Evolutionary conservation across 1,140 invertebrate species (phyloP).

Genomic region (Macrocentrus cingulum): DNA sequence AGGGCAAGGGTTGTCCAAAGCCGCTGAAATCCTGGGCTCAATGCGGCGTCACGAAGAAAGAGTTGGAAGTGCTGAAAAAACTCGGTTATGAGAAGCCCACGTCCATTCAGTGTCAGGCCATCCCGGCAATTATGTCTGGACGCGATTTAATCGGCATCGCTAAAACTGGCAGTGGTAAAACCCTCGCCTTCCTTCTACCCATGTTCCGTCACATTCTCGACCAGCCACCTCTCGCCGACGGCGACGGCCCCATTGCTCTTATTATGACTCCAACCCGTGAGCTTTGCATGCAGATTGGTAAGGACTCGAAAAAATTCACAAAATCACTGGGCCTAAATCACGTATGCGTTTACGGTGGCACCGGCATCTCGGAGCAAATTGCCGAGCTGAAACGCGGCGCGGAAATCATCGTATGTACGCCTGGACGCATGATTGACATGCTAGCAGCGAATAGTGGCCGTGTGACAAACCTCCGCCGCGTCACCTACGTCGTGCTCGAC

Average conservation of each 20-base stretch:
- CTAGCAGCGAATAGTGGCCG: slow-evolving; percentile 95
- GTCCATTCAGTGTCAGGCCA: slow-evolving; percentile 97
- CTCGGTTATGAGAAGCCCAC: slow-evolving; percentile 95
- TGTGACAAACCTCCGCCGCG: slow-evolving; percentile 93
- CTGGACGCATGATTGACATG: slow-evolving; percentile 99
- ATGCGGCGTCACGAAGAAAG: slow-evolving; percentile 95
- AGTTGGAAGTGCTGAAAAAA: slow-evolving; percentile 92
- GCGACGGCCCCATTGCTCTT: slow-evolving; percentile 94
- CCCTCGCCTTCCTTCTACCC: slow-evolving; percentile 94
- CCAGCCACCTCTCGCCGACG: slow-evolving; percentile 89
- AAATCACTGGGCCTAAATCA: slow-evolving; percentile 83
- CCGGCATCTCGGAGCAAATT: slow-evolving; percentile 95
- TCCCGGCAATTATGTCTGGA: slow-evolving; percentile 98
- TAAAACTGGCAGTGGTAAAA: slow-evolving; percentile 99
- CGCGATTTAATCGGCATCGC: slow-evolving; percentile 98
- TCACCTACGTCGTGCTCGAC: slow-evolving; percentile 97
- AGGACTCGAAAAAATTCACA: slow-evolving; percentile 95
- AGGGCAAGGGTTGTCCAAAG: slow-evolving; percentile 88
- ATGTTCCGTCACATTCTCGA: slow-evolving; percentile 98
- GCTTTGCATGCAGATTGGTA: slow-evolving; percentile 97
- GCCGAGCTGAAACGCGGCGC: slow-evolving; percentile 96
- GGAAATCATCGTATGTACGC: slow-evolving; percentile 98
- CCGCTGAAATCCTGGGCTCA: slow-evolving; percentile 98
- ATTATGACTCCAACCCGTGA: slow-evolving; percentile 99
- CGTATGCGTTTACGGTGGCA: slow-evolving; percentile 98